phyloP scores from a whole-genome alignment of 2,797 vertebrate genomes.

The Cynopterus sphinx region DNA sequence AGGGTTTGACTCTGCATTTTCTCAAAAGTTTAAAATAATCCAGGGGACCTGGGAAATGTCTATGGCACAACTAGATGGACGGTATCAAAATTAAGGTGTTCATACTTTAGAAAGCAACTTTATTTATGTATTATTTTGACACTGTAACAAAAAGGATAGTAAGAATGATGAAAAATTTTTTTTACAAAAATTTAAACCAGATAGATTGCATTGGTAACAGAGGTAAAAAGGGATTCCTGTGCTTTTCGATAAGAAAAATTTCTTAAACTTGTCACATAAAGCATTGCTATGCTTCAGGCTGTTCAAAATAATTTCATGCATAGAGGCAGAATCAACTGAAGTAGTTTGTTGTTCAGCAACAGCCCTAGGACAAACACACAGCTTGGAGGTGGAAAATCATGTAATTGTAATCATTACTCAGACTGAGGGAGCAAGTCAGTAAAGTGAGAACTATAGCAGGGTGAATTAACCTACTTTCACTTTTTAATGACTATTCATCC shows the following conservation, averaged over 20 bases:
- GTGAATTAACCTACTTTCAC: not conserved
- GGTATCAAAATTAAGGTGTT: not conserved
- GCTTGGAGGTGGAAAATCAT: not conserved
- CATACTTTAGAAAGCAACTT: not conserved
- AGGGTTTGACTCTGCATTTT: not conserved
- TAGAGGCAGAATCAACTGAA: not conserved
- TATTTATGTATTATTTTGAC: not conserved
- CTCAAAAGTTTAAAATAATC: not conserved
- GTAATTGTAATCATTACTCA: not conserved
- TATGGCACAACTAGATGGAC: not conserved
- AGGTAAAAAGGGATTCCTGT: slow-evolving; percentile 23
- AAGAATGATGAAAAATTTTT: not conserved
- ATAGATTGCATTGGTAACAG: not conserved
- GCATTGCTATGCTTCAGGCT: slow-evolving; percentile 48
- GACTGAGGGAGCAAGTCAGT: not conserved
- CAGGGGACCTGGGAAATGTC: not conserved
- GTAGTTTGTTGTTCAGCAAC: slow-evolving; percentile 38
- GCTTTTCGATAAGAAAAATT: slow-evolving; percentile 22
- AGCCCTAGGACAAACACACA: slow-evolving; percentile 57
- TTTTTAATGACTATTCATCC: slow-evolving; percentile 23
- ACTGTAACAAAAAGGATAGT: not conserved
- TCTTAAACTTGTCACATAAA: slow-evolving; percentile 60
- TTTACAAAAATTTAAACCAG: not conserved
- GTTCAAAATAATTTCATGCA: slow-evolving; percentile 57
- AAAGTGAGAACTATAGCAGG: not conserved